Percentiles rank a stretch among this genome's conserved stretches.
Evolutionary conservation across 2,113 vertebrate species (phyloP).

Genomic region (Motacilla alba): DNA sequence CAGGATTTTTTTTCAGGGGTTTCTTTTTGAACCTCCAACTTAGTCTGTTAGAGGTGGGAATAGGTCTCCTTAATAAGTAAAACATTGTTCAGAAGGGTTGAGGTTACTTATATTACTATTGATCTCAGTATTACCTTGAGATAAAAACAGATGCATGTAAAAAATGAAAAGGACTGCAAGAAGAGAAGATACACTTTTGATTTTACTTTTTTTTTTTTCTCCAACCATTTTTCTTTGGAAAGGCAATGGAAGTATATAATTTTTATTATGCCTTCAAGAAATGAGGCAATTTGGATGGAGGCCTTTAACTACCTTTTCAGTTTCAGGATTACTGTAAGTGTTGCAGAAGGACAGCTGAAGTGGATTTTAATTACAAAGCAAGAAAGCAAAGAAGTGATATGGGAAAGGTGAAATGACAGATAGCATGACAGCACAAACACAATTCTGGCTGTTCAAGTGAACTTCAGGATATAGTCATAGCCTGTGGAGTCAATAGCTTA

Average conservation of each 20-base stretch:
- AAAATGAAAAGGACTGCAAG: background rate
- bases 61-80: background rate
- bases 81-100: background rate
- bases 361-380: background rate
- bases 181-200: background rate
- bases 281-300: background rate
- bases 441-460: background rate
- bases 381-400: background rate
- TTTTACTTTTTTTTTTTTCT: background rate
- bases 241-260: background rate
- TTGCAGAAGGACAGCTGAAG: background rate
- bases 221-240: background rate
- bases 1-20: rapidly evolving
- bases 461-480: background rate
- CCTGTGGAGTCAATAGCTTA: background rate
- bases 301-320: background rate
- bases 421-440: background rate
- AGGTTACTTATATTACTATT: background rate
- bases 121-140: background rate
- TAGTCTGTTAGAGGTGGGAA: background rate
- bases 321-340: background rate
- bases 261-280: background rate
- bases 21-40: background rate
- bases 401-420: background rate
- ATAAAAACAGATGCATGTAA: background rate